Evolutionary conservation across 2,888 invertebrate genomes (phyloP), one percentile per base, ranked within the genome.

Genomic region (Scrobipalpa costella): DNA sequence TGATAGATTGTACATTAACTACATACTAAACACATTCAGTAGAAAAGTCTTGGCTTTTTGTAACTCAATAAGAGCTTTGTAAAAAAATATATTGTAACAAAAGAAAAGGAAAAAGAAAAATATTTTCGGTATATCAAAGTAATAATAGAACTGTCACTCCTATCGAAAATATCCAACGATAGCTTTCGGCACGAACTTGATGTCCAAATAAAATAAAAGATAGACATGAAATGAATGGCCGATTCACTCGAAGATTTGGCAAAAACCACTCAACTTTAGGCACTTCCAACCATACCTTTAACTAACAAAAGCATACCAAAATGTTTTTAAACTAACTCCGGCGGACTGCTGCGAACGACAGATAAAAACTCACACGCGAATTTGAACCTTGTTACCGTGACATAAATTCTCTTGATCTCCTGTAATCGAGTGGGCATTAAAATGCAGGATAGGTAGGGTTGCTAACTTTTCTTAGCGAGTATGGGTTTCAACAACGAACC

Each of bases 401-500:
- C 50, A 21, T 50, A 50, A 50, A 50, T 21, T 17, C 50, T 50
- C 44, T 50, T 50, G 50, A 50, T 50, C 21, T n/a, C 21, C 50
- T 50, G 50, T 50, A 50, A 21, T 50, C 50, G 50, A 50, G 50
- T 50, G 50, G 11, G 50, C 21, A 50, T 50, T 50, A 50, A 50
- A 50, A 19, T 44, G 50, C 19, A 19, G 50, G 19, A 21, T 50
- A 50, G 50, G 21, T 9, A 50, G 50, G 50, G 50, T 50, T 50
- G 21, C 17, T 17, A 50, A 21, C 50, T 40, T n/a, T n/a, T n/a
- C n/a, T n/a, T n/a, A n/a, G n/a, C n/a, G n/a, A n/a, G n/a, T n/a
- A n/a, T n/a, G n/a, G n/a, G n/a, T n/a, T n/a, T n/a, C n/a, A n/a
- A n/a, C n/a, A n/a, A n/a, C n/a, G n/a, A n/a, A n/a, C n/a, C n/a